phyloP scores from a whole-genome alignment of 2,113 vertebrate species.

The Ailuropoda melanoleuca region DNA sequence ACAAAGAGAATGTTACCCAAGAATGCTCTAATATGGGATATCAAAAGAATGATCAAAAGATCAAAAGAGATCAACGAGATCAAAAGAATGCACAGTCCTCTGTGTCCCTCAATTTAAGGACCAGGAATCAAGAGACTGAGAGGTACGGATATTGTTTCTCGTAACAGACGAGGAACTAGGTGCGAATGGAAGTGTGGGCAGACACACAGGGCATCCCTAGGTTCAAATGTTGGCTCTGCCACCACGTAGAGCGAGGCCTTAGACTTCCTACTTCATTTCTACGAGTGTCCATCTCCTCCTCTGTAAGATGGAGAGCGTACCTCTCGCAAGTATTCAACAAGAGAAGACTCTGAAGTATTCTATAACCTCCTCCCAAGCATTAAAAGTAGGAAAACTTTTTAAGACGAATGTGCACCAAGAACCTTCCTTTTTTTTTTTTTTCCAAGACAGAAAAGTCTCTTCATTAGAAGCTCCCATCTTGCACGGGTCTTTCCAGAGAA shows the following conservation, averaged over 20 bases:
- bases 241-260: neutral
- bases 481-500: neutral
- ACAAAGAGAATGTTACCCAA: neutral
- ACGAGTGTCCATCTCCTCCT: neutral
- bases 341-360: neutral
- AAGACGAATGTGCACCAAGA: neutral
- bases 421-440: neutral
- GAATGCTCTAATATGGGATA: neutral
- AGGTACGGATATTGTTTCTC: neutral
- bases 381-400: neutral
- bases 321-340: neutral
- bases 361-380: neutral
- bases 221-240: neutral
- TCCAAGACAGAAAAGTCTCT: neutral
- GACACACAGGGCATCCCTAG: neutral
- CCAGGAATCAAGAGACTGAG: no score
- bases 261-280: neutral
- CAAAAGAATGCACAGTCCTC: no score
- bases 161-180: rapidly evolving
- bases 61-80: neutral
- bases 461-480: neutral
- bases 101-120: neutral
- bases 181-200: neutral
- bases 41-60: no score
- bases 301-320: neutral